Percentiles rank a stretch among this genome's conserved stretches.
Evolutionary conservation across 2,888 invertebrate species (phyloP).

Genomic region (Torymus aiolomorphi): DNA sequence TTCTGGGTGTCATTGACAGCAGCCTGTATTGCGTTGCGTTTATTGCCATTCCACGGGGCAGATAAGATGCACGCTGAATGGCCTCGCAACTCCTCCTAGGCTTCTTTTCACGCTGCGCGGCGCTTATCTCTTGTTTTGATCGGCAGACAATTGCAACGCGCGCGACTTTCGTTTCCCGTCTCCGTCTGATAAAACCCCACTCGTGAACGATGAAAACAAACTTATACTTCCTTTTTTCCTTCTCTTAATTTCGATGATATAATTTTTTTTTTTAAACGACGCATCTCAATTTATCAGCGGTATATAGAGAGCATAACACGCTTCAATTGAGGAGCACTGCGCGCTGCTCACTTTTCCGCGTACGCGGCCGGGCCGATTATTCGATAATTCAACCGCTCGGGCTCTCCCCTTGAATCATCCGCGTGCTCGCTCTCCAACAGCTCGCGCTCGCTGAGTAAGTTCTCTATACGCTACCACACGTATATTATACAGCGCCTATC

Average conservation of each 20-base stretch:
- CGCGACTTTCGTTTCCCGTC: slow-evolving; percentile 25
- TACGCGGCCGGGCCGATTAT: not conserved
- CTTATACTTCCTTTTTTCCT: too few species aligned
- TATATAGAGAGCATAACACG: too few species aligned
- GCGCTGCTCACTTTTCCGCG: not conserved
- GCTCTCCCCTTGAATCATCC: not conserved
- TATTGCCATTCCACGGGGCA: slow-evolving; percentile 63
- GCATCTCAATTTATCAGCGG: too few species aligned
- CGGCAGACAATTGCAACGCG: not conserved
- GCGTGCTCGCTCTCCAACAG: not conserved
- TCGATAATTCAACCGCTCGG: slow-evolving; percentile 1
- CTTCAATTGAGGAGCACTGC: too few species aligned
- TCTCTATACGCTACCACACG: too few species aligned
- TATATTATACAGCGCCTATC: too few species aligned
- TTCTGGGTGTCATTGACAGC: slow-evolving; percentile 23
- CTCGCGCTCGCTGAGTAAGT: too few species aligned
- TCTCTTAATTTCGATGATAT: too few species aligned
- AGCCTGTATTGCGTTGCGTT: slow-evolving; percentile 54
- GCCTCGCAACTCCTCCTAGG: slow-evolving; percentile 55
- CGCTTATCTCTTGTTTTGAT: slow-evolving; percentile 41
- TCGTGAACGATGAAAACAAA: too few species aligned
- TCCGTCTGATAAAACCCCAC: not conserved
- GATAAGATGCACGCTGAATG: slow-evolving; percentile 51
- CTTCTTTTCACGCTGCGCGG: slow-evolving; percentile 10
- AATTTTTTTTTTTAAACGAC: too few species aligned